phyloP scores from a whole-genome alignment of 2,888 invertebrate species.

The Coelogynopora nodosa region DNA sequence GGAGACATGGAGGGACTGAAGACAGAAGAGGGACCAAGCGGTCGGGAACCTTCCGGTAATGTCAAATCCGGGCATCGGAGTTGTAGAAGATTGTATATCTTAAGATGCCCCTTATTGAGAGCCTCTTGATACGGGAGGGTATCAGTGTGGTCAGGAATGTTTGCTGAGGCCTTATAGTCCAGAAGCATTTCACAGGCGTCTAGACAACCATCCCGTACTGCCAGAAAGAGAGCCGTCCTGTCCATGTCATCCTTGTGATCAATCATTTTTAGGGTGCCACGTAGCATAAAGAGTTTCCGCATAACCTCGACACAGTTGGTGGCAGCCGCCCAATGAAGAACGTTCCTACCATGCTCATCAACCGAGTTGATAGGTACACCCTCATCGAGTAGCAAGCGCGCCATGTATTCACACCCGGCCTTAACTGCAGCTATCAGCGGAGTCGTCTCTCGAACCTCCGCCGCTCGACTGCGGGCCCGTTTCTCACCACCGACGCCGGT shows the following conservation, averaged over 20 bases:
- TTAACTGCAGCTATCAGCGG: neutral
- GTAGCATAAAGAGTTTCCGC: slow-evolving; percentile 71
- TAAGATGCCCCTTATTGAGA: neutral
- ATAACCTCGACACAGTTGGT: slow-evolving; percentile 93
- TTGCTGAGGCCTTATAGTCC: slow-evolving; percentile 34
- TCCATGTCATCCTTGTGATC: slow-evolving; percentile 95
- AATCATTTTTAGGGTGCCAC: slow-evolving; percentile 77
- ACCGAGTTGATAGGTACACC: neutral
- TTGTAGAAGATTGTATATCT: neutral
- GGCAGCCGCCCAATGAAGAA: slow-evolving; percentile 94
- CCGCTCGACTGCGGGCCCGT: neutral
- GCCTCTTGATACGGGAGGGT: neutral
- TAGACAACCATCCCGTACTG: slow-evolving; percentile 79
- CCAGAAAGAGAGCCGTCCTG: slow-evolving; percentile 90
- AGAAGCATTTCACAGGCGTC: slow-evolving; percentile 25
- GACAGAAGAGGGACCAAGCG: neutral
- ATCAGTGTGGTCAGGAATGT: slow-evolving; percentile 35
- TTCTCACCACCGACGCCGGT: neutral
- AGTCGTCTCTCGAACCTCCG: neutral
- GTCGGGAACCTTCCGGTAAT: neutral
- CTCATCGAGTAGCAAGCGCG: neutral
- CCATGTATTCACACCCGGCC: neutral
- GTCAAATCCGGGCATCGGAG: neutral
- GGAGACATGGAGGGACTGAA: neutral
- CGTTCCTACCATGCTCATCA: slow-evolving; percentile 70